Percentiles rank a stretch among this genome's conserved stretches.
phyloP scores from a whole-genome alignment of 1,140 invertebrate genomes.

The Brachionus plicatilis region DNA sequence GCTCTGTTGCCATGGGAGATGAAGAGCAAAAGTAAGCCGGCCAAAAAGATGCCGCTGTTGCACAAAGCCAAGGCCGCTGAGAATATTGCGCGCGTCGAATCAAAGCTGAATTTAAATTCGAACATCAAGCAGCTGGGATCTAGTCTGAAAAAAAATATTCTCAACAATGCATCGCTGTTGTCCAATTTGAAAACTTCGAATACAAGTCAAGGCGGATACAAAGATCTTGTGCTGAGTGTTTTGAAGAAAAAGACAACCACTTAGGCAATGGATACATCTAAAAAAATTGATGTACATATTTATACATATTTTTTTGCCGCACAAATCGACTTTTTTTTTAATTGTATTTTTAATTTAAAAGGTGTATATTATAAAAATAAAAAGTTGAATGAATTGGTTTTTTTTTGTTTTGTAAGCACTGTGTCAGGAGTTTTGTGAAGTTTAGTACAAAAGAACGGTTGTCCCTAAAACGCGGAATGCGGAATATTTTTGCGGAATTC shows the following conservation, averaged over 20 bases:
- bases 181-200: neutral
- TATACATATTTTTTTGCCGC: neutral
- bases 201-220: neutral
- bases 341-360: neutral
- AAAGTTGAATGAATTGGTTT: neutral
- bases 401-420: too few species aligned
- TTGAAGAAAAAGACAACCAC: neutral
- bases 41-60: neutral
- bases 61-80: neutral
- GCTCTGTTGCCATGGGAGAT: neutral
- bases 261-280: neutral
- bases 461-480: too few species aligned
- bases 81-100: neutral
- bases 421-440: too few species aligned
- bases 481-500: too few species aligned
- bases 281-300: neutral
- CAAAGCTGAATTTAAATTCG: neutral
- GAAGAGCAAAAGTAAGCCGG: neutral
- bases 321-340: neutral
- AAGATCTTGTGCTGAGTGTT: conserved; percentile 13
- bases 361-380: neutral
- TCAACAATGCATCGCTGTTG: neutral
- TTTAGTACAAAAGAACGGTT: too few species aligned
- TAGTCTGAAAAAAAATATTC: neutral
- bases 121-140: neutral